Evolutionary conservation across 2,888 invertebrate genomes (phyloP).

Genomic region (Cheilosia vernalis): DNA sequence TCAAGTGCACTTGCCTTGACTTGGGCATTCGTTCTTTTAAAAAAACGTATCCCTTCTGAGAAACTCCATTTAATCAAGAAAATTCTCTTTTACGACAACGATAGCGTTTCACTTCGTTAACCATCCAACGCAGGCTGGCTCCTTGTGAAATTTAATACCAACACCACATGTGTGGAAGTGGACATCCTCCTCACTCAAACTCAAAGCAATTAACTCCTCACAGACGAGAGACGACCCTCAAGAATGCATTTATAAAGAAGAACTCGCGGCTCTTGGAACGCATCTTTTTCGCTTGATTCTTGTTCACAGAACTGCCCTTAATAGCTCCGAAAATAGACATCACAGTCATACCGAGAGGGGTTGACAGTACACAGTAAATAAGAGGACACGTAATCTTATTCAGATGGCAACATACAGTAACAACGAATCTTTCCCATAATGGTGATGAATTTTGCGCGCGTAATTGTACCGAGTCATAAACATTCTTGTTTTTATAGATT

Average conservation of each 20-base stretch:
- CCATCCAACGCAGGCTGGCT: constrained; percentile 12
- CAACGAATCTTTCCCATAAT: constrained; percentile 34
- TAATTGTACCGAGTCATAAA: constrained; percentile 9
- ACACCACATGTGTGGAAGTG: constrained; percentile 52
- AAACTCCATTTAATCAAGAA: constrained; percentile 51
- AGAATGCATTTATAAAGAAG: constrained; percentile 38
- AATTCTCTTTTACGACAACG: constrained; percentile 6
- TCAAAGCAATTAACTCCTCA: constrained; percentile 53
- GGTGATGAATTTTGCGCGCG: constrained; percentile 25
- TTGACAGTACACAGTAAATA: constrained; percentile 9
- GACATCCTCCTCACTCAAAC: constrained; percentile 59
- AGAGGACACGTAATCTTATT: constrained; percentile 6
- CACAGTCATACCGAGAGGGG: constrained; percentile 5
- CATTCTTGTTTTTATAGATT: constrained; percentile 23
- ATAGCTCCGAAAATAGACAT: constrained; percentile 54
- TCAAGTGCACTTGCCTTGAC: neutral
- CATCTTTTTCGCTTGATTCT: neutral
- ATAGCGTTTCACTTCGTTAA: constrained; percentile 7
- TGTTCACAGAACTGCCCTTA: constrained; percentile 44
- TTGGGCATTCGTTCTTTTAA: neutral
- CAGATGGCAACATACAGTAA: constrained; percentile 18
- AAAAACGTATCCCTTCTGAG: constrained; percentile 20
- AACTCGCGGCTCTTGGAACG: constrained; percentile 15
- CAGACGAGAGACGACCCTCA: constrained; percentile 25
- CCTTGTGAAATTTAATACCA: constrained; percentile 55